These are phyloP conservation scores for Melozone crissalis DNA, from an alignment of 2,113 vertebrate species.

Conservation along the genomic window DNA sequence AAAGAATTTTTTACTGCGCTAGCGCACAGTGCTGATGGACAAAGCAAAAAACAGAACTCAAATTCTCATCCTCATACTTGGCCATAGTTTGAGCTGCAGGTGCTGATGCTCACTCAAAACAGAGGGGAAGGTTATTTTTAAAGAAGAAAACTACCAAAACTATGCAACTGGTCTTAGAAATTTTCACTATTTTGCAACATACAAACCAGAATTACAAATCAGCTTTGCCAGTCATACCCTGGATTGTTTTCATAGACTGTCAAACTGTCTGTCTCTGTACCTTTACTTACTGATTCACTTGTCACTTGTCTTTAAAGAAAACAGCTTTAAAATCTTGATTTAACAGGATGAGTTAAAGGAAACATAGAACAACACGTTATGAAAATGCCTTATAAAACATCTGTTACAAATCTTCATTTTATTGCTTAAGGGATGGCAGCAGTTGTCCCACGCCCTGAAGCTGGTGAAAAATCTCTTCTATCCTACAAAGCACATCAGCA, in stretches of 20 bases:
- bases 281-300: not conserved
- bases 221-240: not conserved
- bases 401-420: not conserved
- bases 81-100: not conserved
- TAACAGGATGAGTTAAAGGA: conserved; percentile 11
- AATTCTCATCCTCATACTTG: not conserved
- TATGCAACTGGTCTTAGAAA: not conserved
- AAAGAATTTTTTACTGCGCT: not conserved
- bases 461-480: not conserved
- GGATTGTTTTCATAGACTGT: not conserved
- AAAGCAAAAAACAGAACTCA: not conserved
- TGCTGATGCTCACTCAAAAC: not conserved
- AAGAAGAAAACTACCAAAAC: not conserved
- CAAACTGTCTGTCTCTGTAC: not conserved
- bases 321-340: not conserved
- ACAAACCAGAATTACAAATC: conserved; percentile 17
- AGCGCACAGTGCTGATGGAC: not conserved
- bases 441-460: not conserved
- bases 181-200: not conserved
- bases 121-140: not conserved
- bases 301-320: conserved; percentile 5
- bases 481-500: not conserved
- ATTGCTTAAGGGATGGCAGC: not conserved
- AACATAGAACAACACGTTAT: not conserved
- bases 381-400: conserved; percentile 9